Conservation (phyloP, 2,888 invertebrate genomes). For the Drosophila mettleri region DNA sequence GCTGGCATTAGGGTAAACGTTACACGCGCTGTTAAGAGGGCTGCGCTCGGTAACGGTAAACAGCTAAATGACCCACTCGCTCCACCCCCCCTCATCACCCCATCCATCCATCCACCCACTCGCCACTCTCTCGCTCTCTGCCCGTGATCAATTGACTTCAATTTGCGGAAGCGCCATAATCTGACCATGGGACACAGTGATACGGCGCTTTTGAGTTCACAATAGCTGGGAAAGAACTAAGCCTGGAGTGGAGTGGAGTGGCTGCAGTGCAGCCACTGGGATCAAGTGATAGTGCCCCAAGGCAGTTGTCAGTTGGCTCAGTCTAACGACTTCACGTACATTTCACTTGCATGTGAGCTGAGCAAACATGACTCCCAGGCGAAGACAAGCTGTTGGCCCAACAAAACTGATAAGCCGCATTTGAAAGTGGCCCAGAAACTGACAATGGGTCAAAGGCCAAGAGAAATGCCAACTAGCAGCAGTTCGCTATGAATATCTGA, state of each 20-base stretch:
- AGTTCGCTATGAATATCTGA: not conserved
- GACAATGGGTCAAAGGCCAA: not conserved
- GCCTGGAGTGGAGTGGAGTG: too few species aligned
- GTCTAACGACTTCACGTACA: not conserved
- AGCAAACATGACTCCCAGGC: not conserved
- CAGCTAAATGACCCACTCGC: conserved; percentile 38
- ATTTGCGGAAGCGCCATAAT: conserved; percentile 28
- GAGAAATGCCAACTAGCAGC: too few species aligned
- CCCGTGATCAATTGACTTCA: not conserved
- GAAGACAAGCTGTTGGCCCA: not conserved
- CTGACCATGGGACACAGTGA: conserved; percentile 23
- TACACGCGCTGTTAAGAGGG: not conserved
- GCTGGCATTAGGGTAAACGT: not conserved
- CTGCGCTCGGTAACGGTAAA: conserved; percentile 35
- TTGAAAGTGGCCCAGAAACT: too few species aligned
- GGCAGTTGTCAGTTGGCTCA: too few species aligned
- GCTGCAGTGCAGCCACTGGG: too few species aligned
- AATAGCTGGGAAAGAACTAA: not conserved
- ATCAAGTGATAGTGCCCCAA: too few species aligned
- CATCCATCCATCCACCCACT: not conserved
- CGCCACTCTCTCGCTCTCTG: too few species aligned
- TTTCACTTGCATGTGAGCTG: not conserved
- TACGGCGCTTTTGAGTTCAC: conserved; percentile 5
- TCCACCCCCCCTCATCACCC: not conserved
- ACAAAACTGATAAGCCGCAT: not conserved